These are phyloP conservation scores for Embidobia sp. DNA, from an alignment of 2,888 invertebrate species.

Conservation along the genomic window DNA sequence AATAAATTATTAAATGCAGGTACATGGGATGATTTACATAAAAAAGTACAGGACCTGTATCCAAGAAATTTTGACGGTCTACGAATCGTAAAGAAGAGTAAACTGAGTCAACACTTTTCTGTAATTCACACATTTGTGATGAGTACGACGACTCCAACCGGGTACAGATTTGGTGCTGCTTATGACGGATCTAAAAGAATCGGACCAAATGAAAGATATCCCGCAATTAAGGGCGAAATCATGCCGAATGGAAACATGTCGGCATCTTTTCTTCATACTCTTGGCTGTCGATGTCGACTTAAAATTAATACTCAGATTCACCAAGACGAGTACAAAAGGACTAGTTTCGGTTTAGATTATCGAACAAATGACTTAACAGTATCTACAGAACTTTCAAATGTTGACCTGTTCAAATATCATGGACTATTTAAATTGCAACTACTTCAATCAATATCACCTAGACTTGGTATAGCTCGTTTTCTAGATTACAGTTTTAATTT, in stretches of 20 bases:
- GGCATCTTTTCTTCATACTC: slow-evolving; percentile 74
- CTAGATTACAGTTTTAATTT: too few relatives aligned
- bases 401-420: slow-evolving; percentile 69
- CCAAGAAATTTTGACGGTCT: slow-evolving; percentile 78
- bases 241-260: slow-evolving; percentile 75
- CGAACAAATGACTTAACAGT: slow-evolving; percentile 77
- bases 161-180: slow-evolving; percentile 76
- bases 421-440: slow-evolving; percentile 76
- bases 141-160: slow-evolving; percentile 73
- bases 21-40: slow-evolving; percentile 78
- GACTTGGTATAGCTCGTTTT: too few relatives aligned
- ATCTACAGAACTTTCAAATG: slow-evolving; percentile 73
- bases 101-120: slow-evolving; percentile 75
- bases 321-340: slow-evolving; percentile 66
- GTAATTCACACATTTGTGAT: slow-evolving; percentile 74
- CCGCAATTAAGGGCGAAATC: slow-evolving; percentile 73
- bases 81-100: slow-evolving; percentile 69
- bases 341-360: slow-evolving; percentile 74
- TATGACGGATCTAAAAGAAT: slow-evolving; percentile 75
- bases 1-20: too few relatives aligned
- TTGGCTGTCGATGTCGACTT: slow-evolving; percentile 75
- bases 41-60: slow-evolving; percentile 74
- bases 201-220: slow-evolving; percentile 74
- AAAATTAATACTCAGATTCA: slow-evolving; percentile 74
- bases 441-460: slow-evolving; percentile 78